Evolutionary conservation across 2,113 vertebrate genomes (phyloP).

Genomic region (Cheilinus undulatus): DNA sequence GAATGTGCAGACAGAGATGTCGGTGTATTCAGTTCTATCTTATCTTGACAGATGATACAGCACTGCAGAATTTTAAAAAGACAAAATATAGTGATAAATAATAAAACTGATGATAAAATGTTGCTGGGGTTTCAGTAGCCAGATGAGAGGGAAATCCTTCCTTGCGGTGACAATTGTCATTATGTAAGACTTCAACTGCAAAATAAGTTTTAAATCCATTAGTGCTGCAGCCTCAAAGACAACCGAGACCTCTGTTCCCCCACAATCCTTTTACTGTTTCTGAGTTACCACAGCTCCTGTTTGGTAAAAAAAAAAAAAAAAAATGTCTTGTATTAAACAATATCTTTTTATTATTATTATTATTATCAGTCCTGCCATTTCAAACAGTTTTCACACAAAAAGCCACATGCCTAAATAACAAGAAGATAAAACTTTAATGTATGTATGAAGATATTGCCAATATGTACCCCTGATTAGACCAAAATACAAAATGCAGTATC

Average conservation of each 20-base stretch:
- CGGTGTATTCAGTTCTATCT: no score
- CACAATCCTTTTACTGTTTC: neutral
- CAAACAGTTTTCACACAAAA: no score
- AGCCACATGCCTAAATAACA: neutral
- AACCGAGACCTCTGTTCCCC: neutral
- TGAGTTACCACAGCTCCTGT: neutral
- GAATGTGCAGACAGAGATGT: no score
- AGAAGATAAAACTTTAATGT: no score
- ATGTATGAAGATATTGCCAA: no score
- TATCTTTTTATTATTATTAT: neutral
- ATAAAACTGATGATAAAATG: neutral
- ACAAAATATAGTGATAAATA: neutral
- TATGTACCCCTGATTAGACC: no score
- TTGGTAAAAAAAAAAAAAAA: no score
- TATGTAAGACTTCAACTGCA: neutral
- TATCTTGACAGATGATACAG: neutral
- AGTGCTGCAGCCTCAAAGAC: neutral
- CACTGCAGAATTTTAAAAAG: neutral
- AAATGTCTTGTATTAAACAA: neutral
- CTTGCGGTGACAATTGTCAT: slow-evolving; percentile 1
- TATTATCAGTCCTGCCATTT: neutral
- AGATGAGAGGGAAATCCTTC: neutral
- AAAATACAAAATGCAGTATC: no score
- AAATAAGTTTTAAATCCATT: slow-evolving; percentile 2
- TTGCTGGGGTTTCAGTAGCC: neutral